These are phyloP conservation scores for Lepidothrix coronata DNA, from an alignment of 2,113 vertebrate species.

Conservation along the genomic window DNA sequence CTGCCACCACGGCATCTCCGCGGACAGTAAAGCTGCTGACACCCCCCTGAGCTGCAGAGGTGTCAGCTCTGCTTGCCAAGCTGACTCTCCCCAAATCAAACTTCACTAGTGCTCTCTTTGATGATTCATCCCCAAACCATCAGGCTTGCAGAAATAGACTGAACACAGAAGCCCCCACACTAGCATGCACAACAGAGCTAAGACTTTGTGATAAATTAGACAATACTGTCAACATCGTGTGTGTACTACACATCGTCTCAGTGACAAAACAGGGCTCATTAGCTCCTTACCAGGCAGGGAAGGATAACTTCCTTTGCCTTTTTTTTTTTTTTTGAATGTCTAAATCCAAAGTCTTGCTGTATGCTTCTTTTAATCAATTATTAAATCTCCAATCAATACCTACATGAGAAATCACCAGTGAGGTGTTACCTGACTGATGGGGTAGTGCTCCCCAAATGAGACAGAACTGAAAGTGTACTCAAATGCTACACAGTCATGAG, in stretches of 20 bases:
- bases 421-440: slow-evolving; percentile 31
- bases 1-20: background rate
- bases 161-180: slow-evolving; percentile 34
- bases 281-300: slow-evolving; percentile 30
- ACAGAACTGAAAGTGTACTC: slow-evolving; percentile 56
- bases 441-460: slow-evolving; percentile 21
- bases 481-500: slow-evolving; percentile 36
- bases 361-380: slow-evolving; percentile 65
- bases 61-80: background rate
- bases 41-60: background rate
- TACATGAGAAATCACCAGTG: background rate
- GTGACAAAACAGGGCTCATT: slow-evolving; percentile 66
- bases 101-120: slow-evolving; percentile 38
- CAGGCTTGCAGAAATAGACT: slow-evolving; percentile 44
- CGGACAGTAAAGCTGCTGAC: background rate
- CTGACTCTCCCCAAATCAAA: slow-evolving; percentile 28
- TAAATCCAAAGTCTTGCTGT: slow-evolving; percentile 40
- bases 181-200: slow-evolving; percentile 48
- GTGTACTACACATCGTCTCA: slow-evolving; percentile 1
- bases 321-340: background rate
- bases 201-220: slow-evolving; percentile 57
- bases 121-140: slow-evolving; percentile 48
- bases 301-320: background rate
- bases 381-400: slow-evolving; percentile 48
- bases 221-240: slow-evolving; percentile 49